Evolutionary conservation across 2,797 vertebrate species (phyloP), one percentile per base, ranked within the genome.

Genomic region (Sebastes cheni): DNA sequence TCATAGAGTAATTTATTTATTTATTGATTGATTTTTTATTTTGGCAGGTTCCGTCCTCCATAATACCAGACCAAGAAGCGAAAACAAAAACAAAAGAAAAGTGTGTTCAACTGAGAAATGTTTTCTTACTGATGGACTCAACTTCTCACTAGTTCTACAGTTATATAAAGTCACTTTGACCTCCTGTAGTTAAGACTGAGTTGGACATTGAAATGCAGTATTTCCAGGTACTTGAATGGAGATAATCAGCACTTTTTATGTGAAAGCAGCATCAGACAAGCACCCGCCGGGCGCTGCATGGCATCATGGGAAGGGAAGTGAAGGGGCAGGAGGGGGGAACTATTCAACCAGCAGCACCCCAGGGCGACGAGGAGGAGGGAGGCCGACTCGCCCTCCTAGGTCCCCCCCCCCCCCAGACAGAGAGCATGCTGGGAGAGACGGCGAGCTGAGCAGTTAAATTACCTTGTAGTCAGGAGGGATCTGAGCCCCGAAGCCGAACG

Each of bases 391-490:
- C 39, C 42, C 25, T 22, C 20, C 5, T 20, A 68, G 39, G 39
- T 14, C 39, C 39, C 7, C 14, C 6, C 72, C 14, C 25, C 23
- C 61, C 1, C 14, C 50, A 68, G 80, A 68, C 83, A 89, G 74
- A 84, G 67, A 71, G 84, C 80, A 85, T 70, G 75, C 86, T 87
- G 91, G 81, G 88, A 86, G 39, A 54, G 11, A 25, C 2, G 13
- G 67, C 8, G 30, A 72, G 73, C 50, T 0, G 18, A 67, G 34
- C 55, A 3, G 69, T 13, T 20, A 39, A 76, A 64, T 91, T 94
- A 97, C 97, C 96, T 97, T 96, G 23, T 94, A 97, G 89, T 97
- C 95, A 0, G 97, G 96, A 55, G 97, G 97, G 69, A 97, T 96
- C 80, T 89, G 95, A 77, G 97, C 97, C 0, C 97, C 97, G 20